A percentile compares a stretch with the other conserved stretches of the same genome.
Conservation (phyloP, 2,888 invertebrate genomes). For the Eledona agricola region DNA sequence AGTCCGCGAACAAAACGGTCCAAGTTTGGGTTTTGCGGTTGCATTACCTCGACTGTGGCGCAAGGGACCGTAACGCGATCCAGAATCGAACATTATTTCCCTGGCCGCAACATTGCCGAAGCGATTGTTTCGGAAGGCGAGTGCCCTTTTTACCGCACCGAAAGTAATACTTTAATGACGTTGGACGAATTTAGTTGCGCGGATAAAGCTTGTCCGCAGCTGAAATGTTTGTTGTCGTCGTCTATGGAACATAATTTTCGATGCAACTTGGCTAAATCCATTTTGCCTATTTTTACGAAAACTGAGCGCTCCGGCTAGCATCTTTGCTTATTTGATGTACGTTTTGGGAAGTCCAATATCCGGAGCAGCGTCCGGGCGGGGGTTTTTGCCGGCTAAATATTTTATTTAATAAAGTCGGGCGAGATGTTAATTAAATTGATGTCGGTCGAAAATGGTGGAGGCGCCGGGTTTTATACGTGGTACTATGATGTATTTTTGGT, state of each 20-base stretch:
- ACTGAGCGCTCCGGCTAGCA: no score
- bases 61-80: constrained; percentile 22
- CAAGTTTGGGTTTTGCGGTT: constrained; percentile 45
- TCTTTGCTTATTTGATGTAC: no score
- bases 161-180: no score
- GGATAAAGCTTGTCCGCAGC: no score
- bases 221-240: no score
- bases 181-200: no score
- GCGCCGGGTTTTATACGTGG: constrained; percentile 1
- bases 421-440: not conserved
- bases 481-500: not conserved
- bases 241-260: no score
- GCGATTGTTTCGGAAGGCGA: not conserved
- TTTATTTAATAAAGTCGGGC: not conserved
- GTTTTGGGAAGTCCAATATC: constrained; percentile 1
- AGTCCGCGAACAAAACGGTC: constrained; percentile 38
- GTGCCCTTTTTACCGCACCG: no score
- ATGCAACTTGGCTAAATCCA: no score
- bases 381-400: not conserved
- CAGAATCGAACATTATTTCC: constrained; percentile 38
- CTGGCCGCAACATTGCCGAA: constrained; percentile 3
- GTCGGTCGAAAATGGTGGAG: constrained; percentile 1
- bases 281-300: no score
- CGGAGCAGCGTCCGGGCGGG: not conserved
- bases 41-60: constrained; percentile 39